phyloP scores from a whole-genome alignment of 2,888 invertebrate species.

The Aphidius colemani region DNA sequence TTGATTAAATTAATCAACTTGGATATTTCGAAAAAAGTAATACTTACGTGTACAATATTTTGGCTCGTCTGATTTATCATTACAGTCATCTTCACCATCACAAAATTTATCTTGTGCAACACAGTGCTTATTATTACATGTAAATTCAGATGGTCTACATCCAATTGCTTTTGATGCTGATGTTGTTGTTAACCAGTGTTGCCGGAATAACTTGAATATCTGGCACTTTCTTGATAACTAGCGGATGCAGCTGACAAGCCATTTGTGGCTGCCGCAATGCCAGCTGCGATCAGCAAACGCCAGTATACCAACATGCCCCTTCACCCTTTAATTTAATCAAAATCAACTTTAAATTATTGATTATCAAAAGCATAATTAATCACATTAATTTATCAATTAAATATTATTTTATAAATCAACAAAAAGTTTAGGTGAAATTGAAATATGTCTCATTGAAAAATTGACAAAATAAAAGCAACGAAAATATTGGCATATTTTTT shows the following conservation, averaged over 20 bases:
- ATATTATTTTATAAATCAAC: too few species aligned
- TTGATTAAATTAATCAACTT: too few species aligned
- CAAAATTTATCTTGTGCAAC: slow-evolving; percentile 77
- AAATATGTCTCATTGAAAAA: background rate
- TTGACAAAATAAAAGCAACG: background rate
- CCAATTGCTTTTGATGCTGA: slow-evolving; percentile 31
- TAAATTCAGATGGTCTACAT: slow-evolving; percentile 63
- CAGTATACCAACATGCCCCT: slow-evolving; percentile 58
- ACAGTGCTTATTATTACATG: slow-evolving; percentile 63
- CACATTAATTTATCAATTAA: too few species aligned
- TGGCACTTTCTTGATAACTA: slow-evolving; percentile 40
- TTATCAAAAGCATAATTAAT: background rate
- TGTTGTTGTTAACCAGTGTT: slow-evolving; percentile 40
- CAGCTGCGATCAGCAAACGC: slow-evolving; percentile 59
- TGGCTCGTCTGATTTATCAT: slow-evolving; percentile 79
- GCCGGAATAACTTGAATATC: slow-evolving; percentile 31
- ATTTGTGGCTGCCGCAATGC: slow-evolving; percentile 49
- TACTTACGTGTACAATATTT: slow-evolving; percentile 78
- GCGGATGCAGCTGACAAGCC: slow-evolving; percentile 43
- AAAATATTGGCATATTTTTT: background rate
- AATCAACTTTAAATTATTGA: background rate
- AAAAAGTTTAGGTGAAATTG: too few species aligned
- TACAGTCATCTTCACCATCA: slow-evolving; percentile 78
- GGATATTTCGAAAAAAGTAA: background rate
- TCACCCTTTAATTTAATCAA: slow-evolving; percentile 42